Evolutionary conservation across 2,797 vertebrate species (phyloP), one percentile per base, ranked within the genome.

Genomic region (Luscinia megarhynchos): DNA sequence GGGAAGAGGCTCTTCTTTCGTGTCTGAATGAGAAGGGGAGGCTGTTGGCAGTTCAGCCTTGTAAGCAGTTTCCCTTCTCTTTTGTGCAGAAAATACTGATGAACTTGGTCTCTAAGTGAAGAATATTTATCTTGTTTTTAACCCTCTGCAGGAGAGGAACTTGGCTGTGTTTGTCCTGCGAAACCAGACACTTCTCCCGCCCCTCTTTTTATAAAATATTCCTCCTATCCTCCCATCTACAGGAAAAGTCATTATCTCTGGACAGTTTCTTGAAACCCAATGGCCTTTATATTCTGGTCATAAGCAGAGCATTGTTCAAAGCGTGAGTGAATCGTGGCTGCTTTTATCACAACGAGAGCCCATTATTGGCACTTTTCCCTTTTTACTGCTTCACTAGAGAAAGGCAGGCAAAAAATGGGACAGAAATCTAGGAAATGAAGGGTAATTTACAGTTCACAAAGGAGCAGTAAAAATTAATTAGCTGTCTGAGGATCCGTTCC

Each of bases 391-490:
- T 92, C 75, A 9, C 91, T 80, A 81, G 84, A 96, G 92, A 96
- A 96, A 94, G 85, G 74, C 93, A 76, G 77, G 87, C 24, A 0
- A 94, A 95, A 96, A 96, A 91, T 64, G 87, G 93, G 93, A 96
- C 93, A 96, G 96, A 96, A 96, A 91, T 97, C 95, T 94, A 96
- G 95, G 95, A 97, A 96, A 94, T 84, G 95, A 96, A 96, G 85
- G 90, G 94, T 96, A 96, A 96, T 97, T 96, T 97, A 95, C 95
- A 92, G 95, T 96, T 97, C 95, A 96, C 95, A 94, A 96, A 96
- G 75, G 94, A 95, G 90, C 96, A 93, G 94, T 95, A 94, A 96
- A 97, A 97, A 96, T 94, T 97, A 97, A 97, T 96, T 97, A 97
- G 88, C 91, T 97, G 94, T 95, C 95, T 91, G 91, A 97, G 84